A percentile compares a stretch with the other conserved stretches of the same genome.
Conservation (phyloP, 2,797 vertebrate genomes). For the Cetoscarus ocellatus region DNA sequence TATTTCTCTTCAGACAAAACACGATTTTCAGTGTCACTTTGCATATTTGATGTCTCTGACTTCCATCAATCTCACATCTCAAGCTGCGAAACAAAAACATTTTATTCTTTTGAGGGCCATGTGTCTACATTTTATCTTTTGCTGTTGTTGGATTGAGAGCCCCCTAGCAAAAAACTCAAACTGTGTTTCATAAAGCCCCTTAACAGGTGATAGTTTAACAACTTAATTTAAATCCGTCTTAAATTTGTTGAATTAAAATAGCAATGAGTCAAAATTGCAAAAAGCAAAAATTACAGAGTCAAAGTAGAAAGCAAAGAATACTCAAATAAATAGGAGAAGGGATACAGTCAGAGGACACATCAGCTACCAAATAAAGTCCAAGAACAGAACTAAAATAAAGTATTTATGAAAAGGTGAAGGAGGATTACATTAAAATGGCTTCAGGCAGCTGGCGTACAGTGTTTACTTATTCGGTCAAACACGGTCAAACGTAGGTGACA, state of each 20-base stretch:
- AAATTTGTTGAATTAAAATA: not conserved
- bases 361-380: not conserved
- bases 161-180: too few relatives aligned
- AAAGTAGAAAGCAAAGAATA: not conserved
- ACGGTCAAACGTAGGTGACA: constrained; percentile 79
- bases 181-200: too few relatives aligned
- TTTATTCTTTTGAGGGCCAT: too few relatives aligned
- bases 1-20: too few relatives aligned
- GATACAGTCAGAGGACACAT: not conserved
- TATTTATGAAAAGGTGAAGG: not conserved
- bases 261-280: too few relatives aligned
- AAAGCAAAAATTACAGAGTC: not conserved
- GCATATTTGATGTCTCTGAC: too few relatives aligned
- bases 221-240: not conserved
- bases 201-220: not conserved
- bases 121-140: too few relatives aligned
- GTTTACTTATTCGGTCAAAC: constrained; percentile 65
- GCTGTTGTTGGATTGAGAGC: too few relatives aligned
- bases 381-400: not conserved
- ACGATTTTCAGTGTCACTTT: too few relatives aligned
- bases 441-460: constrained; percentile 67
- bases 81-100: too few relatives aligned
- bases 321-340: too few relatives aligned
- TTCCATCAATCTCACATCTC: too few relatives aligned
- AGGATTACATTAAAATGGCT: constrained; percentile 16